Conservation (phyloP, 2,113 vertebrate species). For the Sminthopsis crassicaudata region DNA sequence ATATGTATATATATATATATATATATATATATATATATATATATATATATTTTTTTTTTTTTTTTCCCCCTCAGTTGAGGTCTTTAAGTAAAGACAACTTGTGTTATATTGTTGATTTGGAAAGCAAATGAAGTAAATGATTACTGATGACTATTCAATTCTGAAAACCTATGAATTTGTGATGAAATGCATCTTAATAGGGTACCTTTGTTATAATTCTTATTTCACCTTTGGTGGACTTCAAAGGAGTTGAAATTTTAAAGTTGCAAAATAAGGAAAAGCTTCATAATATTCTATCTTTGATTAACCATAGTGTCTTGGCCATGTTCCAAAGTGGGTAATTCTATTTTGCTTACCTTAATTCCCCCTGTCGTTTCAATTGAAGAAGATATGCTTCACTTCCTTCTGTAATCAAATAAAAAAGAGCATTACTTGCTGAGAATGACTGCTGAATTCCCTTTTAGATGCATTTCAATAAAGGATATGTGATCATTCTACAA, state of each 20-base stretch:
- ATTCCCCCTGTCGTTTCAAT: neutral
- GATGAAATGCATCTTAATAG: neutral
- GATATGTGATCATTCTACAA: neutral
- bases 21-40: too few species aligned
- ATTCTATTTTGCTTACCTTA: neutral
- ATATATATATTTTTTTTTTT: too few species aligned
- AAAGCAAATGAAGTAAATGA: neutral
- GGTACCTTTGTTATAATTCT: neutral
- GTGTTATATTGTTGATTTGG: neutral
- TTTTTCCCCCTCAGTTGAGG: neutral
- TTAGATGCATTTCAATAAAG: neutral
- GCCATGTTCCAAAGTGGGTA: neutral
- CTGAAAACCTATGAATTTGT: neutral
- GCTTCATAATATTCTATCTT: neutral
- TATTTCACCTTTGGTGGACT: neutral
- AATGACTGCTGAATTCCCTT: neutral
- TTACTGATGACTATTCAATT: neutral
- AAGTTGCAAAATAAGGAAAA: neutral
- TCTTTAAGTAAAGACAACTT: neutral
- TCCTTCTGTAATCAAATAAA: neutral
- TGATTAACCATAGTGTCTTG: neutral
- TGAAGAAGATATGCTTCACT: neutral
- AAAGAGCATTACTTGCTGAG: neutral
- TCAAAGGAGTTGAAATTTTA: neutral
- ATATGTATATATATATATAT: too few species aligned